phyloP scores from a whole-genome alignment of 2,888 invertebrate genomes.

The Lingula anatina region DNA sequence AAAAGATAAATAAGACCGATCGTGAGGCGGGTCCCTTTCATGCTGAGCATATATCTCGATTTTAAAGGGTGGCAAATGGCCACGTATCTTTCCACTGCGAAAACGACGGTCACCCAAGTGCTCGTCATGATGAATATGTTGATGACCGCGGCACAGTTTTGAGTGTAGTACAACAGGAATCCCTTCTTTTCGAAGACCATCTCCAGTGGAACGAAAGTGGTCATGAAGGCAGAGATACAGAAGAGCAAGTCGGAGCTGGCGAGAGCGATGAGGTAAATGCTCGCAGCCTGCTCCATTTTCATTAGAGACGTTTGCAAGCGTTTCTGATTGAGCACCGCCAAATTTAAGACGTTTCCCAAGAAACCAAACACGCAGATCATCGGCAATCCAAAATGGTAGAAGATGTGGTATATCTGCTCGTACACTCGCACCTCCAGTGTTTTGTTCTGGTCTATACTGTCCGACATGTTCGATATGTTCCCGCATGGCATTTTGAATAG shows the following conservation, averaged over 20 bases:
- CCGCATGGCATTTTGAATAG: too few relatives aligned
- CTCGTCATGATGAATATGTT: constrained; percentile 61
- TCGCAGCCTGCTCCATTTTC: constrained; percentile 74
- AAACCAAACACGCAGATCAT: constrained; percentile 69
- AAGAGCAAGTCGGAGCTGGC: constrained; percentile 70
- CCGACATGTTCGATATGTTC: too few relatives aligned
- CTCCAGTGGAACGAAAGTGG: constrained; percentile 29
- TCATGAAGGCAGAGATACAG: constrained; percentile 59
- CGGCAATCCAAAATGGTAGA: constrained; percentile 57
- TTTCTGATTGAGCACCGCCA: constrained; percentile 68
- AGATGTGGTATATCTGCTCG: constrained; percentile 22
- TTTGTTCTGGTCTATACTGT: constrained; percentile 3
- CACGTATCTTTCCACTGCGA: constrained; percentile 70
- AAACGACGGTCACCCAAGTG: constrained; percentile 69
- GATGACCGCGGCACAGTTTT: constrained; percentile 36
- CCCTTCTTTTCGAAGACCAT: constrained; percentile 59
- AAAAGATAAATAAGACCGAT: constrained; percentile 63
- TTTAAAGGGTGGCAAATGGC: constrained; percentile 71
- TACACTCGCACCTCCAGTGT: constrained; percentile 2
- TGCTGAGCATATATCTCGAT: constrained; percentile 63
- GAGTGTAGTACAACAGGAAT: constrained; percentile 31
- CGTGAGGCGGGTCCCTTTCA: constrained; percentile 58
- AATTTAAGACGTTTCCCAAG: constrained; percentile 71
- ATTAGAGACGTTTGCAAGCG: constrained; percentile 52
- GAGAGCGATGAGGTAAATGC: constrained; percentile 68